Base-by-base conservation (phyloP, 2,113 vertebrate species). In the Fregata magnificens region DNA sequence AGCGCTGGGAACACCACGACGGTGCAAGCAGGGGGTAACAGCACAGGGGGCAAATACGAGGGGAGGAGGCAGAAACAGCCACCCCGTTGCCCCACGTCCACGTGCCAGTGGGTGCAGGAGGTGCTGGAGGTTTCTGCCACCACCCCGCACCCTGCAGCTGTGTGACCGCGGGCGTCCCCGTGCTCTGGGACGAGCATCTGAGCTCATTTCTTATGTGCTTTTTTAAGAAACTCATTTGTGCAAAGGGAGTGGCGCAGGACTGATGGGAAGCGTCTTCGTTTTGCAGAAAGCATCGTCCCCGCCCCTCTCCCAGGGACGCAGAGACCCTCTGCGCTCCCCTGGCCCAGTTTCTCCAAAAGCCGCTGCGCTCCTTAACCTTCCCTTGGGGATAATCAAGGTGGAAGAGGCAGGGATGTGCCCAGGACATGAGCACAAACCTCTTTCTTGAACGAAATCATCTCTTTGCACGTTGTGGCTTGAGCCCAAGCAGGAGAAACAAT, bases 161-260 rank as follows among this genome's bases (percentile, higher is more conserved):
- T 0, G 13, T 18, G 29, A 42, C 49, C 3, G 0, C 3, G 71
- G 17, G 29, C 1, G 14, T 66, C 67, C 67, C 42, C 0, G 0
- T 6, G 72, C 65, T 8, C 61, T 2, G 56, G 61, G 79, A 45
- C 8, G 26, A 17, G 32, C 5, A 2, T 13, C 38, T 34, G 85
- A 49, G 79, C 85, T 96, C 53, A 3, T 88, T 90, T 56, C 71
- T 88, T 5, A 0, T 1, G 16, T 36, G 92, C 85, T 96, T 90
- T 88, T 85, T 80, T 6, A 88, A 74, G 89, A 78, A 89, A 47
- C 69, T 66, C 59, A 7, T 84, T 66, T 38, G 69, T 74, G 86
- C 49, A 1, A 40, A 45, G 3, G 53, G 59, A 66, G 34, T 1
- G 0, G 56, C 0, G 1, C 34, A 14, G 71, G 52, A 49, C 56